Evolutionary conservation across 2,797 vertebrate genomes (phyloP), one percentile per base, ranked within the genome.

Genomic region (Trematomus bernacchii): DNA sequence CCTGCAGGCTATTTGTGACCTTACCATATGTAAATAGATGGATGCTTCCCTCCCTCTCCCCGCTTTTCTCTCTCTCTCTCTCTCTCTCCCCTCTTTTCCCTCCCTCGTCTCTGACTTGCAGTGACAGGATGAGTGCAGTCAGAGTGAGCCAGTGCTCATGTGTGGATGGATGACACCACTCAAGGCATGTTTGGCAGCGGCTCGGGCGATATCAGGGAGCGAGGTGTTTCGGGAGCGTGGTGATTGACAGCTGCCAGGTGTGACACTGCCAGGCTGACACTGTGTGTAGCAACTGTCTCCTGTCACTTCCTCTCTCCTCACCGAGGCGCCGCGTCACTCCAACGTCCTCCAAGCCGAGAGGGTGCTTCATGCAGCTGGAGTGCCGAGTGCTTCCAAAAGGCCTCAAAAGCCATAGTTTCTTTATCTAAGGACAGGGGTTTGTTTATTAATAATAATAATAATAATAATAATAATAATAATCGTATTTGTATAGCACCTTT

Each of bases 1-100:
- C 94, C 94, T 96, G 91, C 90, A 93, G 95, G 93, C 93, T 95
- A 94, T 93, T 93, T 92, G 89, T 94, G 95, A 96, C 92, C 93
- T 96, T 97, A 95, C 90, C 90, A 86, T 95, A 94, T 93, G 93
- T 96, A 92, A 95, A 93, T 92, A 93, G 84, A 91, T 74, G 73
- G 76, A 90, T 85, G 87, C 87, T 84, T 90, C 90, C 81, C 90
- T 86, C 85, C 87, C 79, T 90, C 85, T 86, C 79, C 76, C 80
- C 33, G 33, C 8, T 37, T 37, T 37, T 7, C 1, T 33, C 74
- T 77, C 78, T 59, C 52, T 50, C 66, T 71, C 65, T 15, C 66
- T 21, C 21, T 21, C 21, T 21, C 21, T 21, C 21, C 3, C 23
- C 72, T 59, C 66, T 61, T 65, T 74, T 42, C 73, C 74, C 75